Base-by-base conservation (phyloP, 1,140 invertebrate genomes). In the Pseudomyrmex flavicornis region DNA sequence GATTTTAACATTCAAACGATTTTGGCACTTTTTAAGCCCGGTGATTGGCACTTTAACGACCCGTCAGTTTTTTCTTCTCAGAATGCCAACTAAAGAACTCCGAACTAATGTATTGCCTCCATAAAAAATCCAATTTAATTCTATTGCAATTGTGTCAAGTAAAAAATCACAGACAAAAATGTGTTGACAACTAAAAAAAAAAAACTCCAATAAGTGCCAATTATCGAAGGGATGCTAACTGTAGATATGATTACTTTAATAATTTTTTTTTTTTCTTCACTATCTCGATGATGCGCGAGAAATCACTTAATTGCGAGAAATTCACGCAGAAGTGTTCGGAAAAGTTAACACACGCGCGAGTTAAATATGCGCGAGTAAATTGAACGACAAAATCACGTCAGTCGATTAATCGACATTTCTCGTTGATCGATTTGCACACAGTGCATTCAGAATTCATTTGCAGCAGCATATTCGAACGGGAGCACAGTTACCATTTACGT, bases 381-480 rank as follows among this genome's bases (percentile, higher is more conserved):
- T 59, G 8, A 80, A 59, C 22, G 26, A 26, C 7, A 20, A 44
- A 59, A 7, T 59, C 44, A 8, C 20, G 46, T 80, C 44, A 61
- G 0, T 80, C 54, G 66, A 3, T 72, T 80, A 80, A 59, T 70
- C 56, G 46, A 26, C 54, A 48, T 59, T 8, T 70, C 59, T 54
- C 17, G 50, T 13, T 13, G 54, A 54, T 59, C 66, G 65, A 61
- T 70, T 70, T 72, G 46, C 76, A 70, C 48, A 48, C 20, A 44
- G 12, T 13, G 56, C 26, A 61, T 22, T 12, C 20, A 50, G 76
- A 70, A 80, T 80, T 80, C 44, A 70, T 70, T 70, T 7, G 50
- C 35, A 35, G 35, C 56, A 70, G 20, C 54, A 80, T 80, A 80
- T 80, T 70, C 76, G 59, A 80, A 80, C 72, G 50, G 66, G 44